A percentile compares a stretch with the other conserved stretches of the same genome.
phyloP scores from a whole-genome alignment of 2,888 invertebrate species.

The Microplitis manilae region DNA sequence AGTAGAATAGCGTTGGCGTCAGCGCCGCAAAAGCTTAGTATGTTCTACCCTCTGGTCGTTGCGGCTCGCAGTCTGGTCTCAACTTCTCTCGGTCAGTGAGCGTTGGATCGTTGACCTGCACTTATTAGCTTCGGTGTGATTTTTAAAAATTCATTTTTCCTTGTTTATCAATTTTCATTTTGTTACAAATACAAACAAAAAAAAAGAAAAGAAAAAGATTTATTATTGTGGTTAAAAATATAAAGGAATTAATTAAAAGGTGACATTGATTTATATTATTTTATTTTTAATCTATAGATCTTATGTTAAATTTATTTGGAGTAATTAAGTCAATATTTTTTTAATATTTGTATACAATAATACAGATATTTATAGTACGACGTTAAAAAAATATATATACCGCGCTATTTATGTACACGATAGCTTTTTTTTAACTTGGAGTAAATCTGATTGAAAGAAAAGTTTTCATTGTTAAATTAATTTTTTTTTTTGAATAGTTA shows the following conservation, averaged over 20 bases:
- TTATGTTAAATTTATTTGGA: neutral
- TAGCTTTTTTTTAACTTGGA: neutral
- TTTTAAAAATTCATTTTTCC: neutral
- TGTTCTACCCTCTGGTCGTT: constrained; percentile 39
- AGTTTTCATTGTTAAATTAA: neutral
- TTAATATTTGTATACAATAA: constrained; percentile 36
- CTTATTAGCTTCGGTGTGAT: constrained; percentile 39
- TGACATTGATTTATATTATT: neutral
- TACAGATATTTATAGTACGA: neutral
- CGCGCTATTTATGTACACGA: neutral
- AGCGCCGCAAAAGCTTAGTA: constrained; percentile 41
- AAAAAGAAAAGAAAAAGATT: neutral
- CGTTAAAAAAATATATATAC: constrained; percentile 11
- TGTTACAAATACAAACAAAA: no score
- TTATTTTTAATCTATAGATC: neutral
- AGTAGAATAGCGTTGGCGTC: constrained; percentile 33
- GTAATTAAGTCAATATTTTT: constrained; percentile 26
- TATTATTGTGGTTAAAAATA: neutral
- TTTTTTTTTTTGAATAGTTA: neutral
- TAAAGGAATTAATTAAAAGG: neutral
- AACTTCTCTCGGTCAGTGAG: constrained; percentile 48
- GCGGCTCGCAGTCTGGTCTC: constrained; percentile 46
- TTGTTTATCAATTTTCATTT: constrained; percentile 10
- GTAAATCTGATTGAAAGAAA: neutral
- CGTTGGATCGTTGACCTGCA: constrained; percentile 53